These are phyloP conservation scores for Corythornis cristatus DNA, from an alignment of 2,113 vertebrate species.

Conservation along the genomic window DNA sequence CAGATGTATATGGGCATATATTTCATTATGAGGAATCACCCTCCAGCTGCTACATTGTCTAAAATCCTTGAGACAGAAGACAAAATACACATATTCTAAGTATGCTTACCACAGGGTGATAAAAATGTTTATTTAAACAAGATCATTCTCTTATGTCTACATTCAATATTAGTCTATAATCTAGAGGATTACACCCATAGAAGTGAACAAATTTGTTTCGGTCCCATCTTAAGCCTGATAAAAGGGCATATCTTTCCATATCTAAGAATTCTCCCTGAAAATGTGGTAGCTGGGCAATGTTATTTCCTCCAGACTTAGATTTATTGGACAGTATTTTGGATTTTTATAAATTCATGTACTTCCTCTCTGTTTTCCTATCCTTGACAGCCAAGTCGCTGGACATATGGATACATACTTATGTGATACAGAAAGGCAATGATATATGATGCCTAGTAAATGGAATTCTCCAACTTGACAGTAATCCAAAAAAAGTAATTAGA, in stretches of 20 bases:
- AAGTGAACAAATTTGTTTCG: not conserved
- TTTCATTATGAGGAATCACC: not conserved
- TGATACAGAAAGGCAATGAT: not conserved
- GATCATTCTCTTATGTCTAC: not conserved
- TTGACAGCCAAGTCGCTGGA: not conserved
- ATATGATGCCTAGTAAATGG: not conserved
- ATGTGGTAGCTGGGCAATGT: not conserved
- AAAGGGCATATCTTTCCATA: not conserved
- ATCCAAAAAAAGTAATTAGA: constrained; percentile 33
- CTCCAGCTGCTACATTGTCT: not conserved
- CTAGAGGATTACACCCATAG: not conserved
- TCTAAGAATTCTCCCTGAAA: not conserved
- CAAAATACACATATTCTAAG: not conserved
- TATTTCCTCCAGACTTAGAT: not conserved
- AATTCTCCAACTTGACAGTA: constrained; percentile 25
- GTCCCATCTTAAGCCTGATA: not conserved
- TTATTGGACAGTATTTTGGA: not conserved
- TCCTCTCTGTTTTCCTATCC: not conserved
- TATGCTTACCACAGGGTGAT: not conserved
- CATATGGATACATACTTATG: not conserved
- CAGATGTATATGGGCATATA: not conserved
- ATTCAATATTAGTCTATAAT: not conserved
- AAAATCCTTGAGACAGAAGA: not conserved
- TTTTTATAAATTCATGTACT: not conserved
- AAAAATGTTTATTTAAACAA: not conserved